Evolutionary conservation across 2,888 invertebrate species (phyloP), one percentile per base, ranked within the genome.

Genomic region (Stegophylla sp.): DNA sequence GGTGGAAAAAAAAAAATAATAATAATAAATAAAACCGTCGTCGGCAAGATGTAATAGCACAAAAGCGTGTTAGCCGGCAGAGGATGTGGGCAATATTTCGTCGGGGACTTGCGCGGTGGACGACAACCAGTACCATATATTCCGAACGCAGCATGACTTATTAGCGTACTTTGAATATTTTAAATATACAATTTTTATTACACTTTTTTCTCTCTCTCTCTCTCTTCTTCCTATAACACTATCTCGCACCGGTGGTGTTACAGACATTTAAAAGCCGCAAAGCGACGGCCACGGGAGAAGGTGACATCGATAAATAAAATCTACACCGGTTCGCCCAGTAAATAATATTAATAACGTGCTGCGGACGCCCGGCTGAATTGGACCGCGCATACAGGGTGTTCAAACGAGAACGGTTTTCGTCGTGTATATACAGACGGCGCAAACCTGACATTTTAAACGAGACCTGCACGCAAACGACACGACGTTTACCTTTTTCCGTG

Each of bases 171-270:
- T 79, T 79, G 79, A 79, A 79, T 79, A 79, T 71, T 61, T 79
- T 79, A 79, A 79, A 79, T 79, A 79, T 79, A 79, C 61, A 71
- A 79, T 79, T 79, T 79, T 79, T 79, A 79, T 79, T 79, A 71
- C 79, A 48, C 71, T 67, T 69, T 69, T 59, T 53, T 51, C 28
- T 51, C 26, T 20, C 43, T 34, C 13, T 1, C 20, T 56, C 20
- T 5, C 1, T 43, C 51, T 20, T 53, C n/a, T 34, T 23, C 63
- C 75, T 63, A 64, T 5, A 20, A 64, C 41, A 64, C 51, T 34
- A 51, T n/a, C n/a, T n/a, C n/a, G 51, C 34, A 43, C 51, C 41
- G 12, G 51, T 12, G 61, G 61, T 51, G 23, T 61, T 23, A 51
- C 51, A 41, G 63, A 75, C 51, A 51, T 41, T 43, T 67, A 77